phyloP scores from a whole-genome alignment of 2,113 vertebrate species.

The Ailuropoda melanoleuca region DNA sequence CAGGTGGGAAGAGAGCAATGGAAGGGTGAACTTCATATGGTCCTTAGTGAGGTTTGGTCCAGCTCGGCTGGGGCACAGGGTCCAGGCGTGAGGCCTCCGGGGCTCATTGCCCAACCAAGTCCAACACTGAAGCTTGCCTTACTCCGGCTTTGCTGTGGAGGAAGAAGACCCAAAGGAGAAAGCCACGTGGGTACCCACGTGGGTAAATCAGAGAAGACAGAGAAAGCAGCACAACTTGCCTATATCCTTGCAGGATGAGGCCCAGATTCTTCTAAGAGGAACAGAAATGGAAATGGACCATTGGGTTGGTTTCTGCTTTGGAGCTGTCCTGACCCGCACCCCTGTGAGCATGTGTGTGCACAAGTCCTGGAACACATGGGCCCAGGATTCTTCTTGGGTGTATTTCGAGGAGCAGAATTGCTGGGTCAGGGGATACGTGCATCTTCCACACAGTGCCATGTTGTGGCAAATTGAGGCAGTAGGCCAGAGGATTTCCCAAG shows the following conservation, averaged over 20 bases:
- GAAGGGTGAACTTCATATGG: rapidly evolving
- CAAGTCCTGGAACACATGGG: rapidly evolving
- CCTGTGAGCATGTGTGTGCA: rapidly evolving
- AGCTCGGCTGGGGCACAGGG: neutral
- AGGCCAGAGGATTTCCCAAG: neutral
- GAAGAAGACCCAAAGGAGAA: neutral
- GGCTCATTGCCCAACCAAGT: rapidly evolving
- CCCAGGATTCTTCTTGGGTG: neutral
- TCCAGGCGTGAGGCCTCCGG: rapidly evolving
- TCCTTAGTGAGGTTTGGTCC: neutral
- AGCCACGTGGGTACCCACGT: neutral
- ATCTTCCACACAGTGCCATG: rapidly evolving
- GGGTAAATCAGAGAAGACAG: neutral
- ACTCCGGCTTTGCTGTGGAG: too few relatives aligned
- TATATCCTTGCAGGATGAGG: rapidly evolving
- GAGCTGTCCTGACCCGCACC: rapidly evolving
- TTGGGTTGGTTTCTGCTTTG: too few relatives aligned
- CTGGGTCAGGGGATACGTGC: neutral
- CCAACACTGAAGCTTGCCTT: neutral
- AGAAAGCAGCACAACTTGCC: rapidly evolving
- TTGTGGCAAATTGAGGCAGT: neutral
- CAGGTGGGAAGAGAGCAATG: rapidly evolving
- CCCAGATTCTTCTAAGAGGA: neutral
- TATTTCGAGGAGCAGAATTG: neutral
- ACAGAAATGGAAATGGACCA: neutral